Base-by-base conservation (phyloP, 2,113 vertebrate species). In the Ovis aries region DNA sequence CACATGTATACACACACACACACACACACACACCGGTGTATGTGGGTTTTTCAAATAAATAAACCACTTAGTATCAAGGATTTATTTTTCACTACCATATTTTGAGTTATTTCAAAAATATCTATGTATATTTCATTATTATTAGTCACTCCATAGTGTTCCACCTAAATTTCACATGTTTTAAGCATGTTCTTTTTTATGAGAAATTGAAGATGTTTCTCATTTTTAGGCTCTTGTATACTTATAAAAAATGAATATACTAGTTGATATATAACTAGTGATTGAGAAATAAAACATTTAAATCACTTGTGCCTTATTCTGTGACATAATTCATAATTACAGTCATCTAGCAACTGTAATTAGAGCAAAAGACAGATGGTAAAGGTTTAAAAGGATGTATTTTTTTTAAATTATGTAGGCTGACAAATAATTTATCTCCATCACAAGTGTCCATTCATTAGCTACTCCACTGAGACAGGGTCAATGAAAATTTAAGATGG, bases 321-420 rank as follows among this genome's bases (percentile, higher is more conserved):
- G 87, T 93, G 78, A 45, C 1, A 90, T 45, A 97, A 71, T 62
- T 92, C 7, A 88, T 57, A 97, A 93, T 98, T 97, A 86, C 64
- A 40, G 62, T 97, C 6, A 95, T 90, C 31, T 77, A 93, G 21
- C 10, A 40, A 62, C 71, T 95, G n/a, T 78, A 98, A 97, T 96
- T 96, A 97, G 25, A 97, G 57, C 16, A 64, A 59, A 97, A 64
- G 87, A 96, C 92, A 98, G 93, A 97, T 94, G 87, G 82, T 62
- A 23, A 89, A 97, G 33, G 16, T 91, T 97, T 95, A 93, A 98
- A 98, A 59, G 86, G 52, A 83, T 95, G n/a, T 90, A 55, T 98
- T 97, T 98, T 98, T 62, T 98, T 98, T 92, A 97, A 98, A 90
- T 74, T 50, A 29, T 14, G 2, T n/a, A 87, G 74, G 14, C 7